These are phyloP conservation scores for Danio kyathit DNA, from an alignment of 2,797 vertebrate species.

Conservation along the genomic window DNA sequence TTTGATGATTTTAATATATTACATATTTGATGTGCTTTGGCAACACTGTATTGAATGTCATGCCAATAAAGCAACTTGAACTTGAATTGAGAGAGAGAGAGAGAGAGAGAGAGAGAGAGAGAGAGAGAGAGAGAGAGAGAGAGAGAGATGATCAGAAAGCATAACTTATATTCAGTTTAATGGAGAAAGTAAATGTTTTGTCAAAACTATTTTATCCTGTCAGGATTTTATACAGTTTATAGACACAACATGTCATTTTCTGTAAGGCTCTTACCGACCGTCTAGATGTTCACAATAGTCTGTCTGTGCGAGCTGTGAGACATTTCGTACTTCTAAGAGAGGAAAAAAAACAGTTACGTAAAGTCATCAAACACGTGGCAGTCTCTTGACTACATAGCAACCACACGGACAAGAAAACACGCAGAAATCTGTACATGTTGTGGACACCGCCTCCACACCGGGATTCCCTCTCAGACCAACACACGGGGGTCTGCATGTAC, in stretches of 20 bases:
- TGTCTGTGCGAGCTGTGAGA: slow-evolving; percentile 8
- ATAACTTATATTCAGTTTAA: not conserved
- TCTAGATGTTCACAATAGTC: not conserved
- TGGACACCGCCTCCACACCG: slow-evolving; percentile 44
- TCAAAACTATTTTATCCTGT: too few relatives aligned
- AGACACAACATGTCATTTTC: not conserved
- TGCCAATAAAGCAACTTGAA: too few relatives aligned
- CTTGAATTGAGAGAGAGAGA: too few relatives aligned
- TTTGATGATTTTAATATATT: too few relatives aligned
- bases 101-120: too few relatives aligned
- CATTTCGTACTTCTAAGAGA: slow-evolving; percentile 9
- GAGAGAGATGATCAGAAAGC: not conserved
- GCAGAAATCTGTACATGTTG: not conserved
- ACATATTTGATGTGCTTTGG: too few relatives aligned
- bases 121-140: too few relatives aligned
- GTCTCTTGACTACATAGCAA: slow-evolving; percentile 26
- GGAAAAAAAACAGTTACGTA: not conserved
- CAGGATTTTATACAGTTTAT: too few relatives aligned
- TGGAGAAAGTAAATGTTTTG: not conserved
- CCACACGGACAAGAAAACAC: slow-evolving; percentile 18
- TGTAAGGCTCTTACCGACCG: slow-evolving; percentile 1
- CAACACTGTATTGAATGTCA: too few relatives aligned
- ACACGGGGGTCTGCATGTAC: slow-evolving; percentile 72
- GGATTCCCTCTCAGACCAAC: slow-evolving; percentile 67
- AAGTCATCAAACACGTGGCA: slow-evolving; percentile 19